phyloP scores from a whole-genome alignment of 2,113 vertebrate genomes.

The Gobius niger region DNA sequence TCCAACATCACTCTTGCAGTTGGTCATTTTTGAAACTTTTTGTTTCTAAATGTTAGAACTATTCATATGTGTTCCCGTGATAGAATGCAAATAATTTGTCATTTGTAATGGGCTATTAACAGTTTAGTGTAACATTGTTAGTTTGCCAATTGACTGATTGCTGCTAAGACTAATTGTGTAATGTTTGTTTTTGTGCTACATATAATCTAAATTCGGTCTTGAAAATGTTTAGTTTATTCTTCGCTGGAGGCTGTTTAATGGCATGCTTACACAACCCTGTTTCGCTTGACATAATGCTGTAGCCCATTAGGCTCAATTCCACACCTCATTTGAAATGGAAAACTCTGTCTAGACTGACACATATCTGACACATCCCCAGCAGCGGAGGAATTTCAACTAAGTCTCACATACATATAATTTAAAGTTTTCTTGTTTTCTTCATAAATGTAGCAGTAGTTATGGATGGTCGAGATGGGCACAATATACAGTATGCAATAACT shows the following conservation, averaged over 20 bases:
- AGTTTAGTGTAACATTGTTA: neutral
- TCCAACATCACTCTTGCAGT: too few relatives aligned
- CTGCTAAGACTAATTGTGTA: neutral
- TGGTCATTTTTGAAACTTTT: too few relatives aligned
- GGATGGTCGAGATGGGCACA: neutral
- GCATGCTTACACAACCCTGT: neutral
- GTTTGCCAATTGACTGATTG: neutral
- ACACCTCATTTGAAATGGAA: constrained; percentile 10
- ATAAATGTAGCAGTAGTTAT: neutral
- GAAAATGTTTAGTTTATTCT: neutral
- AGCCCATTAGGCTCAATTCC: constrained; percentile 8
- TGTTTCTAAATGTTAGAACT: too few relatives aligned
- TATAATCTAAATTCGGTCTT: neutral
- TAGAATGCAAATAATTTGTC: neutral
- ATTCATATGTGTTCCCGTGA: too few relatives aligned
- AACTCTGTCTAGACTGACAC: constrained; percentile 1
- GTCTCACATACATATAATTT: neutral
- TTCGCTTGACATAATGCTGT: constrained; percentile 2
- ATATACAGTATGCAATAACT: neutral
- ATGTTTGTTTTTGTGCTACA: neutral
- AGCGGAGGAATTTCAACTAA: neutral
- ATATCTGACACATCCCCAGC: neutral
- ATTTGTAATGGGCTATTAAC: neutral
- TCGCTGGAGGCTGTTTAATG: neutral
- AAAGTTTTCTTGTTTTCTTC: neutral